Conservation (phyloP, 1,140 invertebrate species). For the Danaus melanippus region DNA sequence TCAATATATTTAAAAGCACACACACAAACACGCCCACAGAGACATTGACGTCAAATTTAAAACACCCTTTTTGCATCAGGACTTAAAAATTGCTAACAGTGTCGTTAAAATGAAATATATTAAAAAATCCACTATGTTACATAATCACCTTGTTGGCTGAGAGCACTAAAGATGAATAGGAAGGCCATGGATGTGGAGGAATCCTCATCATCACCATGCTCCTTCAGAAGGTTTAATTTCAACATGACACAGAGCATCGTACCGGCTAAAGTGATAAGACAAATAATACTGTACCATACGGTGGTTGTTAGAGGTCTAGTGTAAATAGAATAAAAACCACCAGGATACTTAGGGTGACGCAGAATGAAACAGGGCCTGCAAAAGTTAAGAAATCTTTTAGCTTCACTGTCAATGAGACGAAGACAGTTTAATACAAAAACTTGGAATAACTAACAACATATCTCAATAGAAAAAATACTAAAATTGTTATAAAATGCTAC, state of each 20-base stretch:
- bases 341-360: slow-evolving; percentile 74
- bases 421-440: too few species aligned
- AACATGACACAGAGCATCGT: slow-evolving; percentile 31
- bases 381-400: slow-evolving; percentile 7
- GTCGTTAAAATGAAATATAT: too few species aligned
- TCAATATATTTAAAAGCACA: too few species aligned
- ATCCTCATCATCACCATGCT: slow-evolving; percentile 27
- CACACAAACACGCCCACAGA: too few species aligned
- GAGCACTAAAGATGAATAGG: slow-evolving; percentile 42
- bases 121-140: too few species aligned
- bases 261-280: slow-evolving; percentile 30
- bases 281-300: slow-evolving; percentile 72
- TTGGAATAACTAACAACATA: too few species aligned
- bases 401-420: too few species aligned
- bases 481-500: too few species aligned
- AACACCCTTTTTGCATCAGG: too few species aligned
- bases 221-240: slow-evolving; percentile 26
- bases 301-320: slow-evolving; percentile 69
- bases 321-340: slow-evolving; percentile 74
- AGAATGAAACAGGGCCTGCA: slow-evolving; percentile 75
- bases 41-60: too few species aligned
- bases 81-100: too few species aligned
- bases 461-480: too few species aligned
- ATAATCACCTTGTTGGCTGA: slow-evolving; percentile 71
- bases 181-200: slow-evolving; percentile 39